Conservation (phyloP, 2,113 vertebrate species). For the Gyps fulvus region DNA sequence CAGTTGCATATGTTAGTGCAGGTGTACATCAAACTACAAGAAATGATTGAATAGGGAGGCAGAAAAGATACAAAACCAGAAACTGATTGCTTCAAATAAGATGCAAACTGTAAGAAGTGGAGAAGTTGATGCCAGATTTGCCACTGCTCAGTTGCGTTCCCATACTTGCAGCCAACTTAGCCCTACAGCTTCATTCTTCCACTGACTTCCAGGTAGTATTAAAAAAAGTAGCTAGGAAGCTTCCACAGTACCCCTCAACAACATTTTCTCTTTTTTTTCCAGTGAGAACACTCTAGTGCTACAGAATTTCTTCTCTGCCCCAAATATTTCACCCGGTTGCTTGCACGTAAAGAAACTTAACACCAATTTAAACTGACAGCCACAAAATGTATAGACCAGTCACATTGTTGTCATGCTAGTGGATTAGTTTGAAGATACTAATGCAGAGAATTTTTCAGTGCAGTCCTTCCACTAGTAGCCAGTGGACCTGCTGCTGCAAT, state of each 20-base stretch:
- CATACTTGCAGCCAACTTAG: neutral
- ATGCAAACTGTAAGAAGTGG: neutral
- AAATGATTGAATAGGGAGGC: neutral
- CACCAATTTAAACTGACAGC: neutral
- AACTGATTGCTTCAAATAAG: neutral
- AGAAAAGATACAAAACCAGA: neutral
- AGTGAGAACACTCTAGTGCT: neutral
- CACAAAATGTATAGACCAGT: neutral
- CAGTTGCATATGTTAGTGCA: neutral
- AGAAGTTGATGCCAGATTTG: neutral
- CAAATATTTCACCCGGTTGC: neutral
- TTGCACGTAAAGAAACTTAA: neutral
- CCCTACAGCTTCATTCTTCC: neutral
- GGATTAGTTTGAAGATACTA: neutral
- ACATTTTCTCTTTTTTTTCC: neutral
- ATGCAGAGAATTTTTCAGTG: neutral
- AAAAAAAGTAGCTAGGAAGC: neutral
- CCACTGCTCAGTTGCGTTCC: neutral
- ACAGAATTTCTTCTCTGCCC: neutral
- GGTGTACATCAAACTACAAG: neutral
- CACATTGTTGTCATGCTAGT: neutral
- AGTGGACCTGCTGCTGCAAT: neutral
- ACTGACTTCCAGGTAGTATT: neutral
- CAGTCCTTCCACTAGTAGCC: neutral
- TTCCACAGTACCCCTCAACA: neutral